These are phyloP conservation scores for Trichoplusia ni DNA, from an alignment of 1,140 invertebrate species.

Conservation along the genomic window DNA sequence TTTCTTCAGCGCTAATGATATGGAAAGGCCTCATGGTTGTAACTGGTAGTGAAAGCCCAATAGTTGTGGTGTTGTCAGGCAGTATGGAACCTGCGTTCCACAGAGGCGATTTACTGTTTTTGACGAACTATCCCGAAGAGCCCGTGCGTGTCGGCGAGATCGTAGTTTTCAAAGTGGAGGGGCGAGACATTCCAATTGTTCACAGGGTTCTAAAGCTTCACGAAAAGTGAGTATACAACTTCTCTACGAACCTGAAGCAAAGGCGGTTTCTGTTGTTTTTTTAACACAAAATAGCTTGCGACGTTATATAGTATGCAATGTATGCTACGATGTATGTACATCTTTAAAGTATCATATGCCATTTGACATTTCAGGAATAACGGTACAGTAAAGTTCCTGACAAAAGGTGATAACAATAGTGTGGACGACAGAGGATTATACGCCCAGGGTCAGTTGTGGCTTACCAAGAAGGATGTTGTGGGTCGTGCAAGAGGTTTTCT, in stretches of 20 bases:
- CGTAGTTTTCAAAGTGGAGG: constrained; percentile 99
- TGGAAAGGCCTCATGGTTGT: constrained; percentile 99
- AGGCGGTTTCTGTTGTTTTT: no score
- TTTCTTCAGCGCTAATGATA: constrained; percentile 99
- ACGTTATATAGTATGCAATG: no score
- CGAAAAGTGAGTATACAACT: constrained; percentile 92
- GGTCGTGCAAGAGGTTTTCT: constrained; percentile 98
- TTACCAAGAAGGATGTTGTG: constrained; percentile 98
- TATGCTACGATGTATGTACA: neutral
- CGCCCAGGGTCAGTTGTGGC: constrained; percentile 98
- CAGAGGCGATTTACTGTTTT: constrained; percentile 97
- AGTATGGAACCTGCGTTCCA: constrained; percentile 99
- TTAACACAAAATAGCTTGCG: no score
- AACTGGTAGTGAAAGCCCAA: constrained; percentile 99
- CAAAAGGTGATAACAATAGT: constrained; percentile 99
- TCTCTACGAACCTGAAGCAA: no score
- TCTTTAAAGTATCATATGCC: neutral
- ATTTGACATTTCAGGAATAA: constrained; percentile 85
- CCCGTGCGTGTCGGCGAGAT: constrained; percentile 99
- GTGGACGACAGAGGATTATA: constrained; percentile 99
- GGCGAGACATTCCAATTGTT: constrained; percentile 99
- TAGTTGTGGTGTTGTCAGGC: constrained; percentile 99
- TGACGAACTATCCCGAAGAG: constrained; percentile 98
- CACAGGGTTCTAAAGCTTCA: constrained; percentile 99
- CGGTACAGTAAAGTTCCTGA: constrained; percentile 97